These are phyloP conservation scores for Volucella zonaria DNA, from an alignment of 2,888 invertebrate species.

Conservation along the genomic window DNA sequence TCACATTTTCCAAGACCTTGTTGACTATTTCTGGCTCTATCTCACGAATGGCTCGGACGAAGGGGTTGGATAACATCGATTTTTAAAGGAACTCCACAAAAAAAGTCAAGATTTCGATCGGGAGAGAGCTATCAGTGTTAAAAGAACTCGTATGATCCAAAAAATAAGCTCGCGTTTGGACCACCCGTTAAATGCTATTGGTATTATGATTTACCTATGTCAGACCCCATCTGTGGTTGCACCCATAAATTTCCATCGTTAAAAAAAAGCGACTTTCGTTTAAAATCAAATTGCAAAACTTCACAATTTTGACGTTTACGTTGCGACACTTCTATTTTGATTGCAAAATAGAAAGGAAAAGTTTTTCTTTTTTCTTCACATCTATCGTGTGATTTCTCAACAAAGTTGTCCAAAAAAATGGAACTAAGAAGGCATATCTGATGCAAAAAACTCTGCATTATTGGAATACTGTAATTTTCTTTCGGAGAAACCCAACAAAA, in stretches of 20 bases:
- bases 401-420: slow-evolving; percentile 50
- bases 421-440: slow-evolving; percentile 63
- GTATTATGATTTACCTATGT: no score
- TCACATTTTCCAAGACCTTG: no score
- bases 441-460: slow-evolving; percentile 29
- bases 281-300: slow-evolving; percentile 25
- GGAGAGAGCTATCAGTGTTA: no score
- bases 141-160: no score
- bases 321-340: slow-evolving; percentile 72
- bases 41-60: no score
- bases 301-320: slow-evolving; percentile 65
- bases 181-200: no score
- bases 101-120: no score
- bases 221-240: neutral
- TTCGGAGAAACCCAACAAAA: neutral
- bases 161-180: no score
- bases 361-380: slow-evolving; percentile 46
- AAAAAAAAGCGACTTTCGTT: slow-evolving; percentile 16
- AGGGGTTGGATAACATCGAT: no score
- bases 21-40: no score
- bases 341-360: slow-evolving; percentile 71
- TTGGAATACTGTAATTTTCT: neutral
- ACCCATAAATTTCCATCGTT: neutral
- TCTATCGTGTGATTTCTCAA: slow-evolving; percentile 39
- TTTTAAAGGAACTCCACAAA: no score